phyloP scores from a whole-genome alignment of 2,888 invertebrate genomes.

The Eupeodes luniger region DNA sequence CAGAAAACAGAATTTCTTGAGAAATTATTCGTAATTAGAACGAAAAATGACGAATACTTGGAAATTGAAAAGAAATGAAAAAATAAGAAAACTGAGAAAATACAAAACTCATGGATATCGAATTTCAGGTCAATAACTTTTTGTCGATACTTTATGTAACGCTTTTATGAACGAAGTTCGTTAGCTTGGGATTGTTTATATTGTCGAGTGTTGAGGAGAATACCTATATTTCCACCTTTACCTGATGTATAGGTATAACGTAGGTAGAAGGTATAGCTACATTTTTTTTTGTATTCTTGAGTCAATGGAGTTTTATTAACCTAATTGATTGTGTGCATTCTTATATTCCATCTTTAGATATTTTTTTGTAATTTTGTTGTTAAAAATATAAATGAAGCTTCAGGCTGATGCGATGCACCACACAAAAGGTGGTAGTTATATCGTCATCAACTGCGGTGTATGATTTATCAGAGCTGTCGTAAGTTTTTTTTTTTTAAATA shows the following conservation, averaged over 20 bases:
- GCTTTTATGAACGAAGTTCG: conserved; percentile 51
- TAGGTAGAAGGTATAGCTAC: no score
- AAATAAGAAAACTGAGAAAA: background rate
- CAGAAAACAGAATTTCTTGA: conserved; percentile 54
- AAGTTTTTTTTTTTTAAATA: background rate
- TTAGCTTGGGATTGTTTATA: conserved; percentile 55
- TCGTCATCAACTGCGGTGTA: background rate
- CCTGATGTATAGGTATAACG: background rate
- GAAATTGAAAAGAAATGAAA: conserved; percentile 50
- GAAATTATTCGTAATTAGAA: conserved; percentile 65
- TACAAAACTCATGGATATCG: conserved; percentile 61
- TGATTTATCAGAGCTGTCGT: conserved; percentile 37
- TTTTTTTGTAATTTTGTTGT: background rate
- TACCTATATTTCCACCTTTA: background rate
- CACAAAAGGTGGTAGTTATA: conserved; percentile 29
- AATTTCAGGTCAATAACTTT: conserved; percentile 63
- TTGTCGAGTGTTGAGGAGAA: background rate
- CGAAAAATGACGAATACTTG: conserved; percentile 62
- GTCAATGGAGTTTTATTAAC: conserved; percentile 49
- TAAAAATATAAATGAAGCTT: conserved; percentile 26
- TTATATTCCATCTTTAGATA: conserved; percentile 22
- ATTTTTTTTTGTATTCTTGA: conserved; percentile 7
- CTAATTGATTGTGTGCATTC: conserved; percentile 49
- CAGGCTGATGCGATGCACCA: background rate
- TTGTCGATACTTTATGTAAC: conserved; percentile 42